Base-by-base conservation (phyloP, 2,888 invertebrate species). In the Zelleria hepariella region DNA sequence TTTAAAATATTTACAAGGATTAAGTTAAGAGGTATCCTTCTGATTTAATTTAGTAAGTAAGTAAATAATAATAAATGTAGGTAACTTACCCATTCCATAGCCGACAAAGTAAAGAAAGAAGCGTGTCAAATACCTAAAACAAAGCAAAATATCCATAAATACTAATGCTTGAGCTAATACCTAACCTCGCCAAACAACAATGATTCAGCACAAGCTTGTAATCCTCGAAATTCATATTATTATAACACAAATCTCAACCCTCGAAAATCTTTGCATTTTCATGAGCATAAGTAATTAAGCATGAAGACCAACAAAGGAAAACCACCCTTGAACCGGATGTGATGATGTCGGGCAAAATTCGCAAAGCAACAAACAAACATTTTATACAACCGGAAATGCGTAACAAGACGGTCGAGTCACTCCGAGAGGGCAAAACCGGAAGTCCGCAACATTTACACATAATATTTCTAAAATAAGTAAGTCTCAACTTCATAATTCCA, bases 401-500 rank as follows among this genome's bases (percentile, higher is more conserved):
- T 65, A 62, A 62, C 69, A 68, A 68, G 70, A 68, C 70, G 73
- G 70, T 72, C 73, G 66, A 74, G 67, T 73, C 71, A 69, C 62
- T 57, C 62, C 10, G 32, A 42, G 25, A 6, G 32, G 32, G 21
- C 61, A 66, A 65, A 42, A 57, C 49, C 68, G 67, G 67, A 68
- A 66, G 66, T 67, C 62, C 63, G 67, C 65, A 67, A 68, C 72
- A 69, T 73, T 70, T 70, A 65, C 69, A 72, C 70, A 27, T 32
- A 5, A 21, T 26, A 25, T 55, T 55, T 27, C 20, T n/a, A n/a
- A n/a, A n/a, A n/a, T n/a, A n/a, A 27, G 32, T 55, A 21, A 21
- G 27, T 27, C 32, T 55, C 55, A 55, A 32, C 55, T 27, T 21
- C 55, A 18, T 25, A 54, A 54, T 54, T 54, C 5, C 18, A 25